A percentile compares a stretch with the other conserved stretches of the same genome.
Evolutionary conservation across 35 echinoderm and acorn worm genomes (phyloP).

Genomic region (Diadema setosum): DNA sequence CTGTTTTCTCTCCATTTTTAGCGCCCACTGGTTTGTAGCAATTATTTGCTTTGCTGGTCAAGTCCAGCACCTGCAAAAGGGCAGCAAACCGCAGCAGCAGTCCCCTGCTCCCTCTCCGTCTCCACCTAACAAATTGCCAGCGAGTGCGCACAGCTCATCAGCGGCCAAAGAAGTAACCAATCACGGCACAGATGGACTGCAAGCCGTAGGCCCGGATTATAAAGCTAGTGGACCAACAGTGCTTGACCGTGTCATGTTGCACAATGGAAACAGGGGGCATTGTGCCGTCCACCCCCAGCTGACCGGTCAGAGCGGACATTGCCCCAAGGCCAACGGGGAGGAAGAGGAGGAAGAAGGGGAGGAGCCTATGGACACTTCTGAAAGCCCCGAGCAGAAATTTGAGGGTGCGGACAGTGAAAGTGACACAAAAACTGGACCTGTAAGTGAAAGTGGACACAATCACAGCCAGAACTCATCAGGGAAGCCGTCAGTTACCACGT

Average conservation of each 20-base stretch:
- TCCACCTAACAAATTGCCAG: too few species aligned
- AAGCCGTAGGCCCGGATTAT: too few species aligned
- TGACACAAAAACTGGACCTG: neutral
- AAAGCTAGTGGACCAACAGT: neutral
- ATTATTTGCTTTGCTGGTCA: slow-evolving; percentile 78
- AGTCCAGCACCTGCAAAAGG: neutral
- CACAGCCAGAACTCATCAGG: too few species aligned
- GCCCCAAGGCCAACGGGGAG: neutral
- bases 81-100: neutral
- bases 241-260: neutral
- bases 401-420: neutral
- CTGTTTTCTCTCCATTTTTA: too few species aligned
- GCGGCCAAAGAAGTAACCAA: too few species aligned
- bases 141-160: too few species aligned
- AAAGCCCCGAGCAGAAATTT: neutral
- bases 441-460: too few species aligned
- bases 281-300: neutral
- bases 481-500: too few species aligned
- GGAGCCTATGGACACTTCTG: slow-evolving; percentile 50
- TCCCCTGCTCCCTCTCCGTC: neutral
- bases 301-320: neutral
- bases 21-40: slow-evolving; percentile 91
- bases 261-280: neutral
- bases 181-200: too few species aligned
- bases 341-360: slow-evolving; percentile 11